Percentiles rank a stretch among this genome's conserved stretches.
Conservation (phyloP, 2,797 vertebrate genomes). For the Varecia variegata region DNA sequence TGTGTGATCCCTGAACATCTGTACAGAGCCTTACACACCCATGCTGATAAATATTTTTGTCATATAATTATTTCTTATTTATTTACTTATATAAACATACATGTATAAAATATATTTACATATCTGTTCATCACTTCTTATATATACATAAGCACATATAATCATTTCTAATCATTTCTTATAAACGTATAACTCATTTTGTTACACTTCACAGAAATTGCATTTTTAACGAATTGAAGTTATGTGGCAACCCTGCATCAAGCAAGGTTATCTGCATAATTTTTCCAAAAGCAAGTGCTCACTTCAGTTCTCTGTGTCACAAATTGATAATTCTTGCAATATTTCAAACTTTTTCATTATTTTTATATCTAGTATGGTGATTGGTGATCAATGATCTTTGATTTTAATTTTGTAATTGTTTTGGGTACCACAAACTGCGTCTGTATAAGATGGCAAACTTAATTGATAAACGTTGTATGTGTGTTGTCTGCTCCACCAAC, state of each 20-base stretch:
- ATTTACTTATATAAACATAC: neutral
- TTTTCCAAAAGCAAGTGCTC: neutral
- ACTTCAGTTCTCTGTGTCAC: neutral
- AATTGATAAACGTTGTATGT: neutral
- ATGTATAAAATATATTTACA: neutral
- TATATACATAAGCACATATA: neutral
- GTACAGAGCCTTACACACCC: neutral
- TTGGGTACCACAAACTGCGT: neutral
- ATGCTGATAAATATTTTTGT: neutral
- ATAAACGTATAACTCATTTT: neutral
- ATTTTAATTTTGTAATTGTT: neutral
- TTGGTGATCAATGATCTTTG: neutral
- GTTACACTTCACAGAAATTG: neutral
- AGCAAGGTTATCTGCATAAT: neutral
- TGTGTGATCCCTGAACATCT: neutral
- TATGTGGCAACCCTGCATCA: neutral
- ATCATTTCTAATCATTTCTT: neutral
- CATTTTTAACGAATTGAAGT: neutral
- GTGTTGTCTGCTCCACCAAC: neutral
- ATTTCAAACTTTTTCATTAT: neutral
- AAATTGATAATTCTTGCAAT: neutral
- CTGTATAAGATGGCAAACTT: neutral
- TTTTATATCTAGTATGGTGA: neutral
- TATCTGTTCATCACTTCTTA: neutral
- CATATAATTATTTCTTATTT: neutral